Evolutionary conservation across 2,113 vertebrate genomes (phyloP), one percentile per base, ranked within the genome.

Genomic region (Dermatemys mawii): DNA sequence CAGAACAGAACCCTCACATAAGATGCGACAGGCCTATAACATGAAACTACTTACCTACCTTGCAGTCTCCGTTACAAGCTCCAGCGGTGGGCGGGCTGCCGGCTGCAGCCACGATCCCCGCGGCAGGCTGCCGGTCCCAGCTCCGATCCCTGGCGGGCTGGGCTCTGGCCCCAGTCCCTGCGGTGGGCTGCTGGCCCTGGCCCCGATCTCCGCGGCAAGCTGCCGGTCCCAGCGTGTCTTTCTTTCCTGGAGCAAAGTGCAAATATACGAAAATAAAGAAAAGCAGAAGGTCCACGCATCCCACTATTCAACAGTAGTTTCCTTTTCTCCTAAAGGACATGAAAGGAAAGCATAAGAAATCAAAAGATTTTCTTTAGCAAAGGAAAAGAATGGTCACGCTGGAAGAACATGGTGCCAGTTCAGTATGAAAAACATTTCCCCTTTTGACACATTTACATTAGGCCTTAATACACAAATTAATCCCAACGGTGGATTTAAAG

Each of bases 281-380:
- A 96, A 96, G 97, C 94, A 97, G 94, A 97, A 95, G 97, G 94
- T 84, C 78, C 92, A 94, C 55, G 94, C 96, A 97, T 97, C 90
- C 83, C 55, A 1, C 32, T 94, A 81, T 82, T 81, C 90, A 94
- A 94, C 78, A 87, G 80, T 93, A 89, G 96, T 91, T 97, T 97
- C 92, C 97, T 97, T 92, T 97, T 85, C 97, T 96, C 92, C 90
- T 95, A 91, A 94, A 89, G 2, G 16, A 91, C 94, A 92, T 97
- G 94, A 95, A 97, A 96, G 90, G 84, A 95, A 96, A 96, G 86
- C 60, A 80, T 90, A 93, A 91, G 90, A 96, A 96, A 96, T 94
- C 96, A 96, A 96, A 96, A 95, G 90, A 82, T 87, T 89, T 63
- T 96, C n/a, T 96, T 78, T 80, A 97, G 94, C 94, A 97, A 96